A percentile compares a stretch with the other conserved stretches of the same genome.
Evolutionary conservation across 2,797 vertebrate genomes (phyloP).

Genomic region (Bucorvus abyssinicus): DNA sequence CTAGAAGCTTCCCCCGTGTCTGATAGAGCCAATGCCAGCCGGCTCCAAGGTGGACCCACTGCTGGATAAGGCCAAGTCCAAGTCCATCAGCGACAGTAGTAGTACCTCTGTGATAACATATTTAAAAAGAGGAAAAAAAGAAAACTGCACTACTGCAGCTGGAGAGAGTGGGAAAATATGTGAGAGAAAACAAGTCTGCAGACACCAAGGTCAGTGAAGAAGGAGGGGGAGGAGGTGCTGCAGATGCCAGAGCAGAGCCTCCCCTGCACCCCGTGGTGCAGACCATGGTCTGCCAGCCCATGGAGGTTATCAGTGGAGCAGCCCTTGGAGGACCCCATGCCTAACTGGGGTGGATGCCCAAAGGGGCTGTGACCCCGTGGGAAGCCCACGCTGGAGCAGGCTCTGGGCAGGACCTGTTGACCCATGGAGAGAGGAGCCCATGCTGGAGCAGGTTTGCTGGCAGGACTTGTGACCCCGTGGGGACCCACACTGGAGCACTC

Average conservation of each 20-base stretch:
- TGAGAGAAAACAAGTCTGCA: background rate
- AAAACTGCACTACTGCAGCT: background rate
- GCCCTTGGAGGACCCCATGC: background rate
- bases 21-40: background rate
- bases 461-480: background rate
- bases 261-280: background rate
- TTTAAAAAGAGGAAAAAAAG: background rate
- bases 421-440: background rate
- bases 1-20: background rate
- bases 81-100: background rate
- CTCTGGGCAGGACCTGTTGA: too few relatives aligned
- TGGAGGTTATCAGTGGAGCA: background rate
- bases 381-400: too few relatives aligned
- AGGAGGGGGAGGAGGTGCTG: background rate
- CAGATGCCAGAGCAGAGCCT: background rate
- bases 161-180: background rate
- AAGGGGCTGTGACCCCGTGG: background rate
- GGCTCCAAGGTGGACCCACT: accelerated
- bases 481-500: background rate
- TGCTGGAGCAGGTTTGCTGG: background rate
- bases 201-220: background rate
- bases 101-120: background rate
- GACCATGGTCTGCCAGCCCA: too few relatives aligned
- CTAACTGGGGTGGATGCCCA: background rate
- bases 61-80: background rate